A percentile compares a stretch with the other conserved stretches of the same genome.
Evolutionary conservation across 2,113 vertebrate species (phyloP).

Genomic region (Cottus gobio): DNA sequence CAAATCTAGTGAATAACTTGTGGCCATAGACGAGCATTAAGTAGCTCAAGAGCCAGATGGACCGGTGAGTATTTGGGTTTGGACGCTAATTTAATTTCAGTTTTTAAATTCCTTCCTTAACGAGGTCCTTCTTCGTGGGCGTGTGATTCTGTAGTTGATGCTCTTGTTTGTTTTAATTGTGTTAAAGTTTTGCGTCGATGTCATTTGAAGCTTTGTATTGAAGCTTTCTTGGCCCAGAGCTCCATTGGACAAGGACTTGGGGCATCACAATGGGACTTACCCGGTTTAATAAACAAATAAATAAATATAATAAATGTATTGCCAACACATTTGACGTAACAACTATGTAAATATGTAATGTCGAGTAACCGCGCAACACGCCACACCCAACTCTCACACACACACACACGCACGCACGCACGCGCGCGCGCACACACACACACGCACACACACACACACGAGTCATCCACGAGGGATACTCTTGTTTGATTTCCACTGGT

Average conservation of each 20-base stretch:
- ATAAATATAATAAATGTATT: neutral
- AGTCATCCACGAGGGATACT: constrained; percentile 16
- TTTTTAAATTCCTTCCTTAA: too few relatives aligned
- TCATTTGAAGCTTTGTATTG: too few relatives aligned
- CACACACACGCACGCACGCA: neutral
- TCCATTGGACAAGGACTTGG: too few relatives aligned
- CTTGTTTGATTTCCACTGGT: constrained; percentile 52
- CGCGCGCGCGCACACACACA: constrained; percentile 1
- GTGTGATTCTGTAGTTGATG: too few relatives aligned
- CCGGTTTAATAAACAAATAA: too few relatives aligned
- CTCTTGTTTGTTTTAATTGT: too few relatives aligned
- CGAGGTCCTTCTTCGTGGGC: too few relatives aligned
- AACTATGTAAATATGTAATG: neutral
- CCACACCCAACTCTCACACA: constrained; percentile 7
- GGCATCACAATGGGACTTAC: too few relatives aligned
- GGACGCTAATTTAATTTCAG: too few relatives aligned
- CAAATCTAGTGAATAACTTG: neutral
- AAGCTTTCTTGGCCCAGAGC: too few relatives aligned
- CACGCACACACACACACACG: neutral
- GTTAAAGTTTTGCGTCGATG: too few relatives aligned
- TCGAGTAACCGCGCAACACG: neutral
- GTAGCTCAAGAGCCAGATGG: neutral
- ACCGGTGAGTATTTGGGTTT: too few relatives aligned
- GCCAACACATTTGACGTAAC: neutral
- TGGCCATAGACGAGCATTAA: neutral